Percentiles rank a stretch among this genome's conserved stretches.
Evolutionary conservation across 2,113 vertebrate species (phyloP).

Genomic region (Poeciliopsis prolifica): DNA sequence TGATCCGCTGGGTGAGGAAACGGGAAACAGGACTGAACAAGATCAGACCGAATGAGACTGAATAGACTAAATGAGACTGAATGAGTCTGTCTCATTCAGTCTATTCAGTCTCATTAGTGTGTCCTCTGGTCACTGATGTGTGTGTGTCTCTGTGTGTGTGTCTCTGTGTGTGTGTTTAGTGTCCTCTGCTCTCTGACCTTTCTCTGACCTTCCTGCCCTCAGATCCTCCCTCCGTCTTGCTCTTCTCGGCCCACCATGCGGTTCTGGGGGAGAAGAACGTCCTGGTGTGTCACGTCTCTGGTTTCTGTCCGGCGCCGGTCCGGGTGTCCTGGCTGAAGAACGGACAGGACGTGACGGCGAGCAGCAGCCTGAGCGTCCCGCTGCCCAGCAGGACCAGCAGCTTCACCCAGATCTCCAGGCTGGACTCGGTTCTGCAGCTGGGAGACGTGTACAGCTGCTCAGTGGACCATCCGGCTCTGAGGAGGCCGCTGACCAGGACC

Average conservation of each 20-base stretch:
- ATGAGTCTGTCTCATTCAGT: no score
- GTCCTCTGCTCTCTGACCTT: no score
- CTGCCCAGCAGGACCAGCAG: constrained; percentile 59
- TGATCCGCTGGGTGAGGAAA: no score
- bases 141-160: no score
- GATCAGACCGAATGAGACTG: no score
- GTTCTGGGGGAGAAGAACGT: constrained; percentile 60
- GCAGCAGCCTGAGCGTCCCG: constrained; percentile 60
- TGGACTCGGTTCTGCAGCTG: constrained; percentile 69
- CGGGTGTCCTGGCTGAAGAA: constrained; percentile 79
- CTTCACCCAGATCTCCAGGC: constrained; percentile 75
- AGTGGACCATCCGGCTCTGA: constrained; percentile 66
- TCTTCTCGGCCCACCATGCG: constrained; percentile 43
- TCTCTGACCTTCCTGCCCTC: not conserved
- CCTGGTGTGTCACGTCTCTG: constrained; percentile 77
- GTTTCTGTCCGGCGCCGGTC: constrained; percentile 79
- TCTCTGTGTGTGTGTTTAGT: no score
- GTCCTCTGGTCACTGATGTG: no score
- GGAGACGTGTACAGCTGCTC: constrained; percentile 80
- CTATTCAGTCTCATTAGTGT: no score
- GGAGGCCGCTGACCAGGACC: constrained; percentile 24
- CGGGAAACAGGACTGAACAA: no score
- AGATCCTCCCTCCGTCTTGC: constrained; percentile 68
- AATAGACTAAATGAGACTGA: no score
- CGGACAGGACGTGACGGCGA: constrained; percentile 48